Base-by-base conservation (phyloP, 2,888 invertebrate species). In the Tineola bisselliella region DNA sequence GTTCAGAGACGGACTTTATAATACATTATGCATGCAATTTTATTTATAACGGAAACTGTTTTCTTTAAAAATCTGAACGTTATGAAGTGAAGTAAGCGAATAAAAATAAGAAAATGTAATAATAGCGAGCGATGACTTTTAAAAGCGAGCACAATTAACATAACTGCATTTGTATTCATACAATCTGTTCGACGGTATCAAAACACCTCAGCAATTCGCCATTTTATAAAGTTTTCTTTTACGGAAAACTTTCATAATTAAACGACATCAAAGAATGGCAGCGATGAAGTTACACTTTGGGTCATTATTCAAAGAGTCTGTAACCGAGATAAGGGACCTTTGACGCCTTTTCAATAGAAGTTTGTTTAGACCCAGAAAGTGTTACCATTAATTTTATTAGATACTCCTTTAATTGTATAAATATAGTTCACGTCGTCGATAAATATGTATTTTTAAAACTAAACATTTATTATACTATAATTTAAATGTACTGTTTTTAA, bases 231-330 rank as follows among this genome's bases (percentile, higher is more conserved):
- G 54, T 18, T 44, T 31, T 33, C 73, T 77, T 81, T 77, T 77
- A 76, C 76, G 74, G 77, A 79, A 81, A 83, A 84, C 76, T 84
- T 84, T 84, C 81, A 82, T 84, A 84, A 84, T 84, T 84, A 84
- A 83, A 80, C 76, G 83, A 82, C 81, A 83, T 86, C 86, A 86
- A 86, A 84, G 84, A 76, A 76, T 72, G 73, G 70, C 73, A 66
- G 74, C 77, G 81, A 79, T 79, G 79, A 81, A 81, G 84, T 84
- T 84, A 83, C 82, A 83, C 82, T 81, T 79, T 69, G 73, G 77
- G 77, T 82, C 82, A 79, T 81, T 83, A 83, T 81, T 83, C 77
- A 84, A 81, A 83, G 79, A 79, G 78, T 71, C 70, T 77, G 78
- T 82, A 72, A 77, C 77, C 73, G 75, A 80, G 82, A 82, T 83